Conservation (phyloP, 2,113 vertebrate genomes). For the Sphaerodactylus townsendi region DNA sequence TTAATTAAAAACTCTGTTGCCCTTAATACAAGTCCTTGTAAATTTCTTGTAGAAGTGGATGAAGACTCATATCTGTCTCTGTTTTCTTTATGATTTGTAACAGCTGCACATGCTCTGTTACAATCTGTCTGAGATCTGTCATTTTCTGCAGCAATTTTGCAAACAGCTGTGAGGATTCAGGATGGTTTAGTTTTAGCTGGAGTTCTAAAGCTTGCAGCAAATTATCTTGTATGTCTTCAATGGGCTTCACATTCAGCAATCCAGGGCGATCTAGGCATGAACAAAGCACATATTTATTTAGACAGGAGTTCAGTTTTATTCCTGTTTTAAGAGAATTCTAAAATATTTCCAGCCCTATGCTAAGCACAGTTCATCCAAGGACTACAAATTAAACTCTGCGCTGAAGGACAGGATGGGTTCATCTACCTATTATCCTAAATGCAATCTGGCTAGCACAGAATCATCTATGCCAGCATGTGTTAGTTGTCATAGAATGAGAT, state of each 20-base stretch:
- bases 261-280: constrained; percentile 88
- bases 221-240: constrained; percentile 96
- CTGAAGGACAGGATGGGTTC: neutral
- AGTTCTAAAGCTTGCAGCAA: constrained; percentile 94
- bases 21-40: constrained; percentile 96
- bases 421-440: too few relatives aligned
- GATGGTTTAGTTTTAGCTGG: constrained; percentile 95
- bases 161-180: constrained; percentile 93
- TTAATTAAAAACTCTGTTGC: constrained; percentile 29
- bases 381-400: neutral
- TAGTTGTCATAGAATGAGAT: too few relatives aligned
- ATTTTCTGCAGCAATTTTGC: constrained; percentile 99
- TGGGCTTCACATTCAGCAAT: constrained; percentile 94
- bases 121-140: constrained; percentile 98
- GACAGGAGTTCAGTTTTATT: rapidly evolving
- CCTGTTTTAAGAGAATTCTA: rapidly evolving
- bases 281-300: rapidly evolving
- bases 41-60: constrained; percentile 97
- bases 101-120: constrained; percentile 93
- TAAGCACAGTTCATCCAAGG: too few relatives aligned
- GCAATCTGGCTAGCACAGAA: too few relatives aligned
- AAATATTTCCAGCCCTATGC: neutral
- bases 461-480: too few relatives aligned
- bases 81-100: constrained; percentile 94
- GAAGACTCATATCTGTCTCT: constrained; percentile 92